Conservation (phyloP, 1,140 invertebrate species). For the Campoletis sonorensis region DNA sequence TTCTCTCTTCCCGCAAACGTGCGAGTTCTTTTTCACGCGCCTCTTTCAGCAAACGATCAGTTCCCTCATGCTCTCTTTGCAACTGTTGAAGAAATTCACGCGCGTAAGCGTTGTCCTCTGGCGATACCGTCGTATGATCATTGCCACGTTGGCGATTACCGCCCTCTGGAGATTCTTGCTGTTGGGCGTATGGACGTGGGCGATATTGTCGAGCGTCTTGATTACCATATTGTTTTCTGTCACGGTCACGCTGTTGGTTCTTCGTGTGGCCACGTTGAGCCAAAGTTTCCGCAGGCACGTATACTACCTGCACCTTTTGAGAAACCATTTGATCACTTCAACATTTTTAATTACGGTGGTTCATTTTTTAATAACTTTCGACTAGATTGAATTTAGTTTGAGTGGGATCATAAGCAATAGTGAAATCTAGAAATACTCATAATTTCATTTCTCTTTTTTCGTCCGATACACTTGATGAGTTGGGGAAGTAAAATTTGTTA, state of each 20-base stretch:
- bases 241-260: slow-evolving; percentile 59
- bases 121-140: slow-evolving; percentile 44
- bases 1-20: slow-evolving; percentile 66
- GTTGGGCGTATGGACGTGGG: slow-evolving; percentile 57
- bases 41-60: slow-evolving; percentile 62
- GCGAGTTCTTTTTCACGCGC: slow-evolving; percentile 68
- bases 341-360: not conserved
- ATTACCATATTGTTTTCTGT: slow-evolving; percentile 56
- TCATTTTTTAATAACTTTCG: too few relatives aligned
- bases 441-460: too few relatives aligned
- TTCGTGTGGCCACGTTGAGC: slow-evolving; percentile 77
- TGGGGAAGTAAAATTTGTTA: too few relatives aligned
- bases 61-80: slow-evolving; percentile 72
- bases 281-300: slow-evolving; percentile 87
- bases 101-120: slow-evolving; percentile 69
- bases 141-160: slow-evolving; percentile 59
- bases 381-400: too few relatives aligned
- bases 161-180: slow-evolving; percentile 59
- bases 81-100: slow-evolving; percentile 74
- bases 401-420: too few relatives aligned
- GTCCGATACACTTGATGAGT: too few relatives aligned
- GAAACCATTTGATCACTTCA: slow-evolving; percentile 13
- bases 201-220: slow-evolving; percentile 59
- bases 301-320: slow-evolving; percentile 84
- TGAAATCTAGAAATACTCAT: too few relatives aligned